phyloP scores from a whole-genome alignment of 2,797 vertebrate genomes.

The Urophycis tenuis region DNA sequence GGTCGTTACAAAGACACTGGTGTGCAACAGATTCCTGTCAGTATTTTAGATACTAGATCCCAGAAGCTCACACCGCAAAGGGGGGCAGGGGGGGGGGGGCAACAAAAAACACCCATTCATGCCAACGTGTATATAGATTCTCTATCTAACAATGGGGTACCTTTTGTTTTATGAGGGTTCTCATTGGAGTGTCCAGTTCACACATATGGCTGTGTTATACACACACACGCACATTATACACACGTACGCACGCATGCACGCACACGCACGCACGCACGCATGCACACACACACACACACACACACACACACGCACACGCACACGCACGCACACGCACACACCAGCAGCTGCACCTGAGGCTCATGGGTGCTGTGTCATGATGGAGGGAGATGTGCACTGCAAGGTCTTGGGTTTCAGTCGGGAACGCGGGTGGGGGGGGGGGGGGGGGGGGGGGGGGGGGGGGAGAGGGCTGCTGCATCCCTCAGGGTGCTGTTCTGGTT shows the following conservation, averaged over 20 bases:
- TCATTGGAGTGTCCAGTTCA: not conserved
- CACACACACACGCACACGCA: not conserved
- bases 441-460: not conserved
- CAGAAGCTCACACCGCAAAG: too few relatives aligned
- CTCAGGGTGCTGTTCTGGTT: slow-evolving; percentile 17
- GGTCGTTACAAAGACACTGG: not conserved
- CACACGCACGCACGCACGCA: not conserved
- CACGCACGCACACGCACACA: not conserved
- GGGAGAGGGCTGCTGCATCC: not conserved
- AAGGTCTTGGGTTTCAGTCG: slow-evolving; percentile 24
- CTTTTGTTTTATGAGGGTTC: not conserved
- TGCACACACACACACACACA: slow-evolving; percentile 1
- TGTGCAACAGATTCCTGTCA: not conserved
- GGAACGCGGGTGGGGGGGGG: too few relatives aligned
- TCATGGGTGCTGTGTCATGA: not conserved
- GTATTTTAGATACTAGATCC: not conserved
- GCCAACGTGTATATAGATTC: not conserved
- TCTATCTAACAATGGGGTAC: not conserved
- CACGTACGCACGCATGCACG: not conserved
- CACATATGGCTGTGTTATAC: not conserved
- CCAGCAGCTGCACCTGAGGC: not conserved
- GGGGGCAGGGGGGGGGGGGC: too few relatives aligned
- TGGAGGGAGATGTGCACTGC: not conserved
- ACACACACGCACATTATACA: not conserved
- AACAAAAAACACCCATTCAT: not conserved